Conservation (phyloP, 2,113 vertebrate species). For the Eupsittula cactorum region DNA sequence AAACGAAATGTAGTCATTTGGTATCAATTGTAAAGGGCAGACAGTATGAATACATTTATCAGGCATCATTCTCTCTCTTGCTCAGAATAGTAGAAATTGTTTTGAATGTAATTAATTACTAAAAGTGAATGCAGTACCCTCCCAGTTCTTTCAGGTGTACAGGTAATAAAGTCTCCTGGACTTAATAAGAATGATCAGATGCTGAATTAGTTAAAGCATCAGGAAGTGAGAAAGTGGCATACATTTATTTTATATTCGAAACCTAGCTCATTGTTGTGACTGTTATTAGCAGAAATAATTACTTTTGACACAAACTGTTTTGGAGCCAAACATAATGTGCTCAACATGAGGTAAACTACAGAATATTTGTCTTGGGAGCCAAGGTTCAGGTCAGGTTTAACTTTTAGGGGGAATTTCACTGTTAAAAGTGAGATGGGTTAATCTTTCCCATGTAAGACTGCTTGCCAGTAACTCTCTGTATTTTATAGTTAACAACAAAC, state of each 20-base stretch:
- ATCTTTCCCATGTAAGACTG: conserved; percentile 32
- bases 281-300: conserved; percentile 34
- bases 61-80: not conserved
- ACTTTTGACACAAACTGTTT: conserved; percentile 49
- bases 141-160: not conserved
- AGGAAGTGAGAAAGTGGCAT: not conserved
- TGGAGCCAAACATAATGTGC: conserved; percentile 33
- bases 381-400: conserved; percentile 39
- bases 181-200: not conserved
- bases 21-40: not conserved
- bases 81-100: not conserved
- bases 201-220: not conserved
- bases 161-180: not conserved
- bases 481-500: not conserved
- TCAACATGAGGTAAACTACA: conserved; percentile 36
- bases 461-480: not conserved
- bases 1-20: not conserved
- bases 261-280: not conserved
- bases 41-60: not conserved
- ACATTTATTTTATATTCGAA: not conserved
- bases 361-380: conserved; percentile 37
- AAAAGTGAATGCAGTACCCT: not conserved
- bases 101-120: not conserved
- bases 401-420: conserved; percentile 12
- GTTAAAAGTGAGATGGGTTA: conserved; percentile 14